Percentiles rank a stretch among this genome's conserved stretches.
phyloP scores from a whole-genome alignment of 1,140 invertebrate genomes.

The Sycophila sp. region DNA sequence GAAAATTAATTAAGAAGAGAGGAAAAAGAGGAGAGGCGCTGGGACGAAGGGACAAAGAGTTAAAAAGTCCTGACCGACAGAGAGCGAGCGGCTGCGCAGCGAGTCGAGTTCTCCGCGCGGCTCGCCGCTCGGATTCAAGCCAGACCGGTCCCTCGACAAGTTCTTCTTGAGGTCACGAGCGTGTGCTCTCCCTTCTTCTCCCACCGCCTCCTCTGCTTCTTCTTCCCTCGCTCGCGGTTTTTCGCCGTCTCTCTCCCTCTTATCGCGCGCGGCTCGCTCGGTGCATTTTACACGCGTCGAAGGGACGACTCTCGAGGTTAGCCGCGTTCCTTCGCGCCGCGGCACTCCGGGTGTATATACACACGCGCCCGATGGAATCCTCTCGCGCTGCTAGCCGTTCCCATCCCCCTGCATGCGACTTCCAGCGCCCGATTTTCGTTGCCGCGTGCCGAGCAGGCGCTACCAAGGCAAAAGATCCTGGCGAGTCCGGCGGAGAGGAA shows the following conservation, averaged over 20 bases:
- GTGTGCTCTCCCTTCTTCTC: slow-evolving; percentile 24
- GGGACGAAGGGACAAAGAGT: background rate
- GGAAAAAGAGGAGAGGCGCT: slow-evolving; percentile 29
- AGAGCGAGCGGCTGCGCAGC: background rate
- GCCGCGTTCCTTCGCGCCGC: slow-evolving; percentile 42
- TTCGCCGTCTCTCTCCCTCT: slow-evolving; percentile 21
- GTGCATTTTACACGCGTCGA: too few relatives aligned
- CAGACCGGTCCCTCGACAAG: slow-evolving; percentile 46
- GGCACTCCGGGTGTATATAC: too few relatives aligned
- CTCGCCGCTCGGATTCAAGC: slow-evolving; percentile 12
- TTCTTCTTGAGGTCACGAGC: slow-evolving; percentile 54
- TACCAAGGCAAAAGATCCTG: too few relatives aligned
- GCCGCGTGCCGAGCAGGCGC: too few relatives aligned
- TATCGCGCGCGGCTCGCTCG: background rate
- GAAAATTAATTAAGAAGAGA: background rate
- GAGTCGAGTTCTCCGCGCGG: background rate
- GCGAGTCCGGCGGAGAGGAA: too few relatives aligned
- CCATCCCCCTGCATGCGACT: too few relatives aligned
- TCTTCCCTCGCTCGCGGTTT: slow-evolving; percentile 20
- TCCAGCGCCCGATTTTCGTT: background rate
- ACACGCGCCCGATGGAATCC: slow-evolving; percentile 7
- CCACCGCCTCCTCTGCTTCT: slow-evolving; percentile 9
- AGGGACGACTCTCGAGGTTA: slow-evolving; percentile 13
- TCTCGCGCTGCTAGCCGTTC: too few relatives aligned
- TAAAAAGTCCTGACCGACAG: slow-evolving; percentile 26